Base-by-base conservation (phyloP, 2,113 vertebrate genomes). In the Dicentrarchus labrax region DNA sequence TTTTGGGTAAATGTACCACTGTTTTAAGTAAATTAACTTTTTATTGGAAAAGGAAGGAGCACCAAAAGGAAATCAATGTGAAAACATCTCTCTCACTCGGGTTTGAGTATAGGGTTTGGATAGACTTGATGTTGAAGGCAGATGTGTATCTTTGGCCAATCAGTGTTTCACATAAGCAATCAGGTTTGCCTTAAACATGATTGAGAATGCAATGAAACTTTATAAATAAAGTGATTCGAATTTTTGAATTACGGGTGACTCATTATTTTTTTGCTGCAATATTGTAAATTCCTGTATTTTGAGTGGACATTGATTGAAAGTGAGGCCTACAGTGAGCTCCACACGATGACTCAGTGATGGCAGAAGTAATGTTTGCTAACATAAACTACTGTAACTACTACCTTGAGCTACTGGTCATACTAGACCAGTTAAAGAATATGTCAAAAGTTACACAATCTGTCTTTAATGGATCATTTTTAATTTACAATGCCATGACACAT, bases 221-320 rank as follows among this genome's bases (percentile, higher is more conserved):
- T 84, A 88, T 88, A 76, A 95, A 94, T 92, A 93, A 95, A 94
- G 56, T 88, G 36, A 91, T 89, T 91, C 85, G 24, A 78, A 85
- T 82, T 76, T 89, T 92, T 84, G 38, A 82, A 85, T 84, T 73
- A 66, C 70, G 78, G 43, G 78, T 45, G 15, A n/a, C 59, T 72
- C 8, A 2, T 73, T 36, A 11, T 76, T 71, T 59, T n/a, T 72
- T 57, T 1, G 30, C 68, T 8, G 65, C 36, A 19, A 5, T 24
- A 13, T 19, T 24, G 2, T 48, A 17, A 4, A 12, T 64, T 36
- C 4, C 10, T 62, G 21, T 12, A 30, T 45, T 68, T 76, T 62
- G 30, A 30, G 11, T 53, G 17, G 19, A 8, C 30, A 9, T 1
- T 22, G 21, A 69, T 11, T 38, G 21, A 48, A 38, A 48, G 17